Evolutionary conservation across 2,888 invertebrate species (phyloP).

Genomic region (Hyalella azteca): DNA sequence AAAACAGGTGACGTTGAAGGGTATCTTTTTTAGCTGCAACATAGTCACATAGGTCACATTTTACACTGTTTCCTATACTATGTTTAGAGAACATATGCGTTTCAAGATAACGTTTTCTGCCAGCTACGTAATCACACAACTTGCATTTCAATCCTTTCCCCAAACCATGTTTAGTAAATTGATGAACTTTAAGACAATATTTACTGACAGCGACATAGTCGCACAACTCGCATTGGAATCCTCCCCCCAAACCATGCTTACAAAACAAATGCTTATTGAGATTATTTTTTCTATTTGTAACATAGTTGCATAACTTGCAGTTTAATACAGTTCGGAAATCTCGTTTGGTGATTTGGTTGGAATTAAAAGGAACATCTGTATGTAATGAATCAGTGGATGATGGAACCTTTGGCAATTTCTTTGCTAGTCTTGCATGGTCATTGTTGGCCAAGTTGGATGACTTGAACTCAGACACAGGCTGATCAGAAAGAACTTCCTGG

Average conservation of each 20-base stretch:
- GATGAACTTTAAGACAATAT: neutral
- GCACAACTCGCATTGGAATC: neutral
- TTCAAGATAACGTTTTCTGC: neutral
- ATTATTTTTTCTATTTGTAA: neutral
- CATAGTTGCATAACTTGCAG: neutral
- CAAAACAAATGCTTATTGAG: neutral
- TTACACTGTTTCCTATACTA: neutral
- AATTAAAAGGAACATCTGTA: too few species aligned
- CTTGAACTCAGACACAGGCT: too few species aligned
- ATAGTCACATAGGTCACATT: neutral
- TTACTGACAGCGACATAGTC: neutral
- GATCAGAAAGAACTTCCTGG: too few species aligned
- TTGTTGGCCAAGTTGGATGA: too few species aligned
- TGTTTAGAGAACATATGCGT: neutral
- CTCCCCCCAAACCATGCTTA: neutral
- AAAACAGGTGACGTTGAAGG: neutral
- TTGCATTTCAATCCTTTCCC: neutral
- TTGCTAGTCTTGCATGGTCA: too few species aligned
- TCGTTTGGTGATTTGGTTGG: too few species aligned
- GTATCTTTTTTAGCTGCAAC: neutral
- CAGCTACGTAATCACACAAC: neutral
- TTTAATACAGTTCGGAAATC: neutral
- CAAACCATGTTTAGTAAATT: slow-evolving; percentile 3
- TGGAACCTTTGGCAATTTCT: too few species aligned
- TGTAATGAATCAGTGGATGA: too few species aligned